Evolutionary conservation across 2,113 vertebrate genomes (phyloP).

Genomic region (Hippoglossus stenolepis): DNA sequence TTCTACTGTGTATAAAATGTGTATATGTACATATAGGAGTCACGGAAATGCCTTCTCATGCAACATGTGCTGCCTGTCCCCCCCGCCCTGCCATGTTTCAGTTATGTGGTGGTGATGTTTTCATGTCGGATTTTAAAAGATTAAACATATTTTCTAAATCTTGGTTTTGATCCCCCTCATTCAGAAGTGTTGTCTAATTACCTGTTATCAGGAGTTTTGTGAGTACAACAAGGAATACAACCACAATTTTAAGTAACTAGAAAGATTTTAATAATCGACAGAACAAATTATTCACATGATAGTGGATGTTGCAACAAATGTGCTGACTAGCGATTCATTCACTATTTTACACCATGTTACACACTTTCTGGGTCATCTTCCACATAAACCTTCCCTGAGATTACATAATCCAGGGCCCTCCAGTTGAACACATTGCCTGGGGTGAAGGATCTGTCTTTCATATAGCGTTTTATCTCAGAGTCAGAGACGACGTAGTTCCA

Average conservation of each 20-base stretch:
- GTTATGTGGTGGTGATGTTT: slow-evolving; percentile 80
- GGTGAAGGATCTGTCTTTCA: not conserved
- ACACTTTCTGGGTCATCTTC: not conserved
- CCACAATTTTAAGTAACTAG: not conserved
- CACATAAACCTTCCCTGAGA: not conserved
- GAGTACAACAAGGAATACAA: not conserved
- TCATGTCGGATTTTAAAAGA: slow-evolving; percentile 81
- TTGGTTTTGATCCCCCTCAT: slow-evolving; percentile 24
- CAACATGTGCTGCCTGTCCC: slow-evolving; percentile 78
- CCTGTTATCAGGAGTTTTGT: not conserved
- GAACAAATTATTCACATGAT: not conserved
- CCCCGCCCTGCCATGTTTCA: slow-evolving; percentile 78
- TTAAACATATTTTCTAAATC: slow-evolving; percentile 83
- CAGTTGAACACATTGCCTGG: slow-evolving; percentile 50
- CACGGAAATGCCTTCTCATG: slow-evolving; percentile 85
- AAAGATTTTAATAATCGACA: slow-evolving; percentile 6
- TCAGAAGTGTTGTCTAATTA: not conserved
- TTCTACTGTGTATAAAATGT: slow-evolving; percentile 84
- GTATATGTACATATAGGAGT: slow-evolving; percentile 84
- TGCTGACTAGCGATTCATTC: not conserved
- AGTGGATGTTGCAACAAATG: not conserved
- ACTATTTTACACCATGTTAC: not conserved
- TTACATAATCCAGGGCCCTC: slow-evolving; percentile 1
- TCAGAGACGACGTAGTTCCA: slow-evolving; percentile 48
- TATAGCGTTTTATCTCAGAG: slow-evolving; percentile 31